Conservation (phyloP, 1,140 invertebrate species). For the Rhopalosiphum maidis region DNA sequence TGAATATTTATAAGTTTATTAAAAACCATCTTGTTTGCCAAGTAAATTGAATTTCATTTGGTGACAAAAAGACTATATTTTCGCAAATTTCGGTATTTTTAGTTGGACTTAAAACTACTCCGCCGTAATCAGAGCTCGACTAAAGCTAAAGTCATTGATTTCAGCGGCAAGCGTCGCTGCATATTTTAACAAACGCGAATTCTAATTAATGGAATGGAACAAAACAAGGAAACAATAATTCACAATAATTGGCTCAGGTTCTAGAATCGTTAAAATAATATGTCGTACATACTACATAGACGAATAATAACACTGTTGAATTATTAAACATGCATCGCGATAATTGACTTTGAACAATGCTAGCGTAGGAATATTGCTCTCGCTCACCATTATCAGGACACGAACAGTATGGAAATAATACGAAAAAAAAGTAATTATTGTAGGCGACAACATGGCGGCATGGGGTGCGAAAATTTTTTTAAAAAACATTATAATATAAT, state of each 20-base stretch:
- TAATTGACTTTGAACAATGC: not conserved
- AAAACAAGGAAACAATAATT: conserved; percentile 14
- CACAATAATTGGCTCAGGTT: conserved; percentile 3
- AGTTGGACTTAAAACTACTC: not conserved
- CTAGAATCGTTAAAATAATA: not conserved
- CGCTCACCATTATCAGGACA: not conserved
- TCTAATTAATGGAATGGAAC: not conserved
- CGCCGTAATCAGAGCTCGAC: not conserved
- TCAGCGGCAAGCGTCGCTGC: not conserved
- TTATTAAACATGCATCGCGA: not conserved
- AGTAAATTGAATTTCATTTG: conserved; percentile 26
- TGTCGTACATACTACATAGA: not conserved
- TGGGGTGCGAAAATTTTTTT: not conserved
- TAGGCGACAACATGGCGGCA: too few species aligned
- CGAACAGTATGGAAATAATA: not conserved
- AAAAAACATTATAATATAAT: not conserved
- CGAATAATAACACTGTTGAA: not conserved
- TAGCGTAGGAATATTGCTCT: not conserved
- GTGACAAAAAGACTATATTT: conserved; percentile 39
- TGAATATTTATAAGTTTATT: conserved; percentile 53
- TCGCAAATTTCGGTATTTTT: not conserved
- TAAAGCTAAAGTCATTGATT: not conserved
- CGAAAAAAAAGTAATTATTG: not conserved
- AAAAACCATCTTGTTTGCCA: conserved; percentile 40
- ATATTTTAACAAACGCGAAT: not conserved